Evolutionary conservation across 2,888 invertebrate species (phyloP).

Genomic region (Noctuana brunneofusca): DNA sequence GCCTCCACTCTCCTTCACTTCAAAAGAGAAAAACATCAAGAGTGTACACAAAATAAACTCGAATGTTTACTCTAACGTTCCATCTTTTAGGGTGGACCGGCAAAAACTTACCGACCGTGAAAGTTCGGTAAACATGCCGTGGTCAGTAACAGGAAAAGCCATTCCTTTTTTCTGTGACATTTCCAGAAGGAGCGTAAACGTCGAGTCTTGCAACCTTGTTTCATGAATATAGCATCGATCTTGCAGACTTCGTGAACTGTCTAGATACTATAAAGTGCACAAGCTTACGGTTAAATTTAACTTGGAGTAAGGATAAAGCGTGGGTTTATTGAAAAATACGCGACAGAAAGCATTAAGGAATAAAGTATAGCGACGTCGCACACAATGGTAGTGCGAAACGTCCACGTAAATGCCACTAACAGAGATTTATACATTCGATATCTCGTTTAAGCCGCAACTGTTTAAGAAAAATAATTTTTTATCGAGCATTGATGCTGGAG

Average conservation of each 20-base stretch:
- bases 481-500: not conserved
- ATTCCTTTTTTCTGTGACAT: conserved; percentile 10
- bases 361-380: conserved; percentile 35
- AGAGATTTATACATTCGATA: conserved; percentile 51
- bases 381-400: conserved; percentile 49
- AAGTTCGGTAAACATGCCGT: conserved; percentile 4
- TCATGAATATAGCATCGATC: not conserved
- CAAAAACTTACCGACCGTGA: conserved; percentile 15
- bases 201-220: not conserved
- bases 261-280: not conserved
- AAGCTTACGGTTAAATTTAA: not conserved
- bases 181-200: conserved; percentile 7
- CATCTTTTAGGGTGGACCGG: conserved; percentile 5
- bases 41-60: not conserved
- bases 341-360: conserved; percentile 25
- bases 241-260: not conserved
- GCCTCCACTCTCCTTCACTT: conserved; percentile 14
- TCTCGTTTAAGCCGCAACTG: conserved; percentile 38
- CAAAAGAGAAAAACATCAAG: conserved; percentile 14
- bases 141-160: conserved; percentile 11
- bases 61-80: conserved; percentile 26
- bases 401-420: conserved; percentile 52
- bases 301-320: not conserved
- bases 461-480: conserved; percentile 11
- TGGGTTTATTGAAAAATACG: conserved; percentile 24